Conservation (phyloP, 1,140 invertebrate species). For the Diabrotica undecimpunctata region DNA sequence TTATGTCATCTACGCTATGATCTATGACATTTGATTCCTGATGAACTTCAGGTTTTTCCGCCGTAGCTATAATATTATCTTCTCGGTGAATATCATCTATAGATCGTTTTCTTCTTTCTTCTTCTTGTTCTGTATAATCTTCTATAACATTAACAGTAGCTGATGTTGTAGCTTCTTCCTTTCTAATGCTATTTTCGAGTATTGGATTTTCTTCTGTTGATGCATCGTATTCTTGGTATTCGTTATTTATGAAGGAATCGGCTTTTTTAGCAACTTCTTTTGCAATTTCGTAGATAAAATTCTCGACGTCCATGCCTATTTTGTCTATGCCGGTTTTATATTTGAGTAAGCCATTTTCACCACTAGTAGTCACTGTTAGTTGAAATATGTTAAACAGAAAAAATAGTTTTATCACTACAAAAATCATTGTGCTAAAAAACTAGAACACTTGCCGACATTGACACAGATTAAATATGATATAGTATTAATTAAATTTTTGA, state of each 20-base stretch:
- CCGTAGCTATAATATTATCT: background rate
- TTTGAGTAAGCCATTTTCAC: background rate
- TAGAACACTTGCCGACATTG: no score
- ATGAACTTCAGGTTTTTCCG: background rate
- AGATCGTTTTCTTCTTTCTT: conserved; percentile 10
- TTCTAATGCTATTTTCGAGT: background rate
- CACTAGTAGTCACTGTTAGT: background rate
- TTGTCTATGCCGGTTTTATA: conserved; percentile 19
- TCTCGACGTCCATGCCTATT: conserved; percentile 22
- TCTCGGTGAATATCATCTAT: background rate
- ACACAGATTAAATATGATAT: no score
- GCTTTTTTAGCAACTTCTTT: conserved; percentile 20
- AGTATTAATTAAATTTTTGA: no score
- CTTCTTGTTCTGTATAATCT: conserved; percentile 8
- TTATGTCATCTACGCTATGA: conserved; percentile 32
- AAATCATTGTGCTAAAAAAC: no score
- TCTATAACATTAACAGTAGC: background rate
- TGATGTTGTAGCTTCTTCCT: background rate
- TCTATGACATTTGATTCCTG: conserved; percentile 15
- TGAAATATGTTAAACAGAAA: background rate
- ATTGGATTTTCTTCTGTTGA: background rate
- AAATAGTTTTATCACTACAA: no score
- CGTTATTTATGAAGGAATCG: background rate
- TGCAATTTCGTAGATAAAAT: conserved; percentile 24
- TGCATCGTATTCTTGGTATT: background rate